A percentile compares a stretch with the other conserved stretches of the same genome.
These are phyloP conservation scores for Xenops minutus DNA, from an alignment of 2,797 vertebrate species.

Conservation along the genomic window DNA sequence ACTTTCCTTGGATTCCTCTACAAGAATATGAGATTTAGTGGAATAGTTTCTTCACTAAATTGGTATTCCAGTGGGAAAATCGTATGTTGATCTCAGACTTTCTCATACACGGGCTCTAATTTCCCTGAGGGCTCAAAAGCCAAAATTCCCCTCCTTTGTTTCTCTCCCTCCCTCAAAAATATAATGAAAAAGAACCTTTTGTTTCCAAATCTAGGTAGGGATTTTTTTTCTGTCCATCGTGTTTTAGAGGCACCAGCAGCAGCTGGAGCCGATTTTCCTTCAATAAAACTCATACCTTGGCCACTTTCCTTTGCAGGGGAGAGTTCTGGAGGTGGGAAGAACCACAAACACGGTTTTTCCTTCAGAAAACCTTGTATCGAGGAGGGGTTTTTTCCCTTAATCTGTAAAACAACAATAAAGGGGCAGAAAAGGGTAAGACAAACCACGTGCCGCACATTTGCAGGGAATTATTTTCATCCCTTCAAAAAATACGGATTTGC, in stretches of 20 bases:
- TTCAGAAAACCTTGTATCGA: neutral
- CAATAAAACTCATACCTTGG: neutral
- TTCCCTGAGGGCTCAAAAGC: neutral
- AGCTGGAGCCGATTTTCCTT: neutral
- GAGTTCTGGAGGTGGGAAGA: neutral
- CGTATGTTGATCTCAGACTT: neutral
- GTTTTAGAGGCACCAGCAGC: neutral
- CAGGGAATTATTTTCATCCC: neutral
- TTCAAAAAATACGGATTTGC: neutral
- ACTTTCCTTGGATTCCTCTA: neutral
- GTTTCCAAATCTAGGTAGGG: neutral
- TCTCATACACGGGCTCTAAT: neutral
- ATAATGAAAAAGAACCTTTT: neutral
- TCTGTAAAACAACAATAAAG: neutral
- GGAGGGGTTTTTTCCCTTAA: neutral
- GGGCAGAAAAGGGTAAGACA: neutral
- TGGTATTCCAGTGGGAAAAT: slow-evolving; percentile 6
- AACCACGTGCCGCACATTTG: neutral
- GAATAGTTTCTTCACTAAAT: neutral
- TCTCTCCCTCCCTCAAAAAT: no score
- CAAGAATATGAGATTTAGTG: neutral
- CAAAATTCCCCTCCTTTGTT: neutral
- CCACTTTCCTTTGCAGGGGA: neutral
- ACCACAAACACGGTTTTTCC: neutral
- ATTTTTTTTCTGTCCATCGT: neutral